Evolutionary conservation across 2,113 vertebrate species (phyloP).

Genomic region (Calypte anna): DNA sequence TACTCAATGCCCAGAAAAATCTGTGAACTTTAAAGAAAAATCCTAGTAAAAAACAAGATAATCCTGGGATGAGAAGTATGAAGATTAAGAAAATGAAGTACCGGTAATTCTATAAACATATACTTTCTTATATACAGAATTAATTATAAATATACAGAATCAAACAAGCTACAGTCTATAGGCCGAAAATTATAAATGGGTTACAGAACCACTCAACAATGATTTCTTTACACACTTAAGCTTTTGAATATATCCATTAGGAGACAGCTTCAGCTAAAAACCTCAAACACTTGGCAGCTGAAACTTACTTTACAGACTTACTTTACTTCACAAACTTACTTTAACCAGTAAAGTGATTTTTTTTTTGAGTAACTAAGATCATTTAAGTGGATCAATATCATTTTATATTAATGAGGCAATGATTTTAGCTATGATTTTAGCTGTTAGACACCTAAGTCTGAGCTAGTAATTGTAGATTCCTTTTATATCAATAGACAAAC

Average conservation of each 20-base stretch:
- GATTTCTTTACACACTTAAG: background rate
- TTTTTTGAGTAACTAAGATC: background rate
- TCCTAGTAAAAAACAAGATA: background rate
- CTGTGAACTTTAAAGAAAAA: background rate
- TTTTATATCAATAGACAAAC: background rate
- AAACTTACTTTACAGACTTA: background rate
- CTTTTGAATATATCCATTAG: background rate
- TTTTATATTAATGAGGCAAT: background rate
- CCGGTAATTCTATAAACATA: background rate
- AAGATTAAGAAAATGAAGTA: background rate
- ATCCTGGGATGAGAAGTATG: background rate
- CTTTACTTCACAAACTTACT: background rate
- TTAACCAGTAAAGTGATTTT: background rate
- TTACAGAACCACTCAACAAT: background rate
- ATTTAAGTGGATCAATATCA: background rate
- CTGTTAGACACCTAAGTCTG: background rate
- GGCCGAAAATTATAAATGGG: background rate
- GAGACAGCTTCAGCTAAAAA: background rate
- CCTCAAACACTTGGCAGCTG: background rate
- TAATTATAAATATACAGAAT: background rate
- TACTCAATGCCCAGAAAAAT: background rate
- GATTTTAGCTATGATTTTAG: background rate
- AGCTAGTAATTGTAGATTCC: background rate
- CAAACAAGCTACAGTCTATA: background rate
- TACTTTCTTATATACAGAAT: background rate